Evolutionary conservation across 2,113 vertebrate species (phyloP).

Genomic region (Macaca mulatta): DNA sequence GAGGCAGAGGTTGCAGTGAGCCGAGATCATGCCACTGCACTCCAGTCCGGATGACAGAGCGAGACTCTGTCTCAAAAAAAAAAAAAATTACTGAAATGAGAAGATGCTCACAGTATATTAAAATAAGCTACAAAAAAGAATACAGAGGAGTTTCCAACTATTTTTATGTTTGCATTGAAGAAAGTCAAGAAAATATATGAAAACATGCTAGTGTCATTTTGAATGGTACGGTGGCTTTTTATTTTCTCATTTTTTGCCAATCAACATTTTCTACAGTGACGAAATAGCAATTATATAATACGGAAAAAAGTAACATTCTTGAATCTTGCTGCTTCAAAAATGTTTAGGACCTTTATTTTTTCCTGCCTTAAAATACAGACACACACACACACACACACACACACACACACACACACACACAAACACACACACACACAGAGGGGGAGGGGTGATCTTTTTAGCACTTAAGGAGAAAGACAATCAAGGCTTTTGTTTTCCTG

Average conservation of each 20-base stretch:
- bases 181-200: neutral
- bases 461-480: neutral
- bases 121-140: neutral
- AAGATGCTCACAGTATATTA: neutral
- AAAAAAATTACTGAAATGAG: neutral
- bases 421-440: too few relatives aligned
- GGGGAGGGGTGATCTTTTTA: neutral
- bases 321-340: constrained; percentile 29
- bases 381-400: too few relatives aligned
- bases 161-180: neutral
- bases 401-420: too few relatives aligned
- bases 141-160: too few relatives aligned
- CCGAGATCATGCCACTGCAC: neutral
- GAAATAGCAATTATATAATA: neutral
- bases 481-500: neutral
- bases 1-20: neutral
- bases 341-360: neutral
- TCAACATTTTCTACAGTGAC: neutral
- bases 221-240: neutral
- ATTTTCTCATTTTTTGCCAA: neutral
- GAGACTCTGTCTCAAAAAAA: neutral
- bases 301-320: neutral
- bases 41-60: neutral
- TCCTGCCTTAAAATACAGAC: neutral
- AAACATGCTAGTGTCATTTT: neutral